Conservation (phyloP, 37 sponge, comb jelly and placozoan genomes). For the Tethya wilhelma region DNA sequence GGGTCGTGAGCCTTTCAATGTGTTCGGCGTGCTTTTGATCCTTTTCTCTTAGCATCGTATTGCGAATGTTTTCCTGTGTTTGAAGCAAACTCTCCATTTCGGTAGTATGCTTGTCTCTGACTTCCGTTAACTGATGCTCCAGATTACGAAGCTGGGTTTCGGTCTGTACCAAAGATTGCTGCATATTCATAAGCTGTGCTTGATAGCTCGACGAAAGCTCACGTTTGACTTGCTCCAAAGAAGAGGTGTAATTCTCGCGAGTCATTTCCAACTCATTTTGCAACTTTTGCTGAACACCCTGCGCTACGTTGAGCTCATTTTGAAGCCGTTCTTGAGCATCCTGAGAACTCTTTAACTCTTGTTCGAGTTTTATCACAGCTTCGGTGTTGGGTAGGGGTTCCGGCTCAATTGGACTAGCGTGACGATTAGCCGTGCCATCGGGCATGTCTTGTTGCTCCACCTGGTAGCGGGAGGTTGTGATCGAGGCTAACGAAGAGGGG, state of each 20-base stretch:
- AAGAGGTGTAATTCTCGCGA: slow-evolving; percentile 11
- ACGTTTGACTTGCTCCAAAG: slow-evolving; percentile 19
- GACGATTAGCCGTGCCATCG: background rate
- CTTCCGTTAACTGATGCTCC: slow-evolving; percentile 25
- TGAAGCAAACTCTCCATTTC: slow-evolving; percentile 11
- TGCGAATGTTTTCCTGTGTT: slow-evolving; percentile 3
- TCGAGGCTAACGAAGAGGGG: too few relatives aligned
- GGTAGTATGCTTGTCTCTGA: background rate
- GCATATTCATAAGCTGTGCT: slow-evolving; percentile 16
- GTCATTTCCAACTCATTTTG: slow-evolving; percentile 19
- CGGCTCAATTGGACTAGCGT: background rate
- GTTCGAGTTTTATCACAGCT: slow-evolving; percentile 6
- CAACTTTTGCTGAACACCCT: background rate
- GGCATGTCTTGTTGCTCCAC: slow-evolving; percentile 1
- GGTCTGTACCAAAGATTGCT: slow-evolving; percentile 25
- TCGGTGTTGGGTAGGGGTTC: background rate
- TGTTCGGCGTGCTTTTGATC: slow-evolving; percentile 50
- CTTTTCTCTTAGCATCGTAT: background rate
- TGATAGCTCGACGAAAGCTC: slow-evolving; percentile 9
- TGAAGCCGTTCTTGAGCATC: slow-evolving; percentile 1
- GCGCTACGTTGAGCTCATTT: slow-evolving; percentile 5
- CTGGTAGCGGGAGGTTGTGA: too few relatives aligned
- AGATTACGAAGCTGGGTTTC: slow-evolving; percentile 11
- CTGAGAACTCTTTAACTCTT: slow-evolving; percentile 1
- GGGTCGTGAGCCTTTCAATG: slow-evolving; percentile 31